Evolutionary conservation across 1,140 invertebrate genomes (phyloP).

Genomic region (Apolygus lucorum): DNA sequence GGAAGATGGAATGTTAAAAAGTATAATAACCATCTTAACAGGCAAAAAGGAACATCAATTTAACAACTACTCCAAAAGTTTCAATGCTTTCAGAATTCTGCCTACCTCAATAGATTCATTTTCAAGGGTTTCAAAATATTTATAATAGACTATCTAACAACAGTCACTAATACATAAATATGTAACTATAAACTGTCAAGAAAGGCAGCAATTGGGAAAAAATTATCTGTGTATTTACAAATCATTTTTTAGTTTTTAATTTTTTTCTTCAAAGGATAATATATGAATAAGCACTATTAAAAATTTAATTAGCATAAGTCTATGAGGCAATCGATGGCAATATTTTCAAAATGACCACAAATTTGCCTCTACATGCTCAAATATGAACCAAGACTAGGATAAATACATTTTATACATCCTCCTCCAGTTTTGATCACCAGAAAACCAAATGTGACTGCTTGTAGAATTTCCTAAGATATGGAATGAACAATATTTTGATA

Average conservation of each 20-base stretch:
- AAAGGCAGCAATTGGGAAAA: conserved; percentile 12
- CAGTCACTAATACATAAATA: conserved; percentile 11
- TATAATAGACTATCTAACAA: conserved; percentile 2
- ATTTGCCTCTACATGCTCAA: background rate
- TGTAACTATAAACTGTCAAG: conserved; percentile 15
- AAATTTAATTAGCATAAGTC: conserved; percentile 11
- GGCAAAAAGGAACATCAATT: conserved; percentile 3
- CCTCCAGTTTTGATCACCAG: background rate
- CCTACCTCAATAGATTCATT: conserved; percentile 8
- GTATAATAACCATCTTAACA: conserved; percentile 9
- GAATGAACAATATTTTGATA: too few relatives aligned
- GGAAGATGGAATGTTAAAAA: background rate
- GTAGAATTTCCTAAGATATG: too few relatives aligned
- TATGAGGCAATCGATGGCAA: background rate
- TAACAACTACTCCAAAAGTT: background rate
- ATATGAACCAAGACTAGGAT: conserved; percentile 2
- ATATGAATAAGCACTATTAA: background rate
- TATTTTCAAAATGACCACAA: background rate
- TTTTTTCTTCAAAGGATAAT: background rate
- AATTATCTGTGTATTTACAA: conserved; percentile 9
- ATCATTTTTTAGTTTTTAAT: background rate
- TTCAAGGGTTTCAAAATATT: background rate
- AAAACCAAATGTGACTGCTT: too few relatives aligned
- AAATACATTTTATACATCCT: conserved; percentile 13
- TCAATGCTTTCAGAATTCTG: background rate